Percentiles rank a stretch among this genome's conserved stretches.
These are phyloP conservation scores for Dendrolimus kikuchii DNA, from an alignment of 1,140 invertebrate species.

Conservation along the genomic window DNA sequence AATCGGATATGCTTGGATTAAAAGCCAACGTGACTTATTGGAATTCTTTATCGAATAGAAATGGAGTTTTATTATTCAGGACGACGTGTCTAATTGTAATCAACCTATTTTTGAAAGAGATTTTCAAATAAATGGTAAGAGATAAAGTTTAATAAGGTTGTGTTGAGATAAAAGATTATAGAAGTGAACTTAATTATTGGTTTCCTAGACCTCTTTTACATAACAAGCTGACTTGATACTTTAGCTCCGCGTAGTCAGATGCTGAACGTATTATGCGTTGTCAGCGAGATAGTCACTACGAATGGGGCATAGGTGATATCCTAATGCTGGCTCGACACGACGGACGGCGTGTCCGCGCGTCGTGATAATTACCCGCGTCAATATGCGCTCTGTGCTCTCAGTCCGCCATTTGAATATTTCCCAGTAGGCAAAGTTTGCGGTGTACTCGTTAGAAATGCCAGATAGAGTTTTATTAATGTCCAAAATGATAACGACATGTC, in stretches of 20 bases:
- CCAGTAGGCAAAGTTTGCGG: constrained; percentile 29
- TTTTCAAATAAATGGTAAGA: too few species aligned
- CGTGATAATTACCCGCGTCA: constrained; percentile 32
- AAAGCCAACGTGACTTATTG: constrained; percentile 18
- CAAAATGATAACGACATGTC: constrained; percentile 50
- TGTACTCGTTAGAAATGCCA: constrained; percentile 28
- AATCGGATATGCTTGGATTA: constrained; percentile 19
- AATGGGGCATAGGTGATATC: too few species aligned
- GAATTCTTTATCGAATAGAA: constrained; percentile 12
- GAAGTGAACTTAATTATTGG: too few species aligned
- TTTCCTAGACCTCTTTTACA: too few species aligned
- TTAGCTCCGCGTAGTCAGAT: too few species aligned
- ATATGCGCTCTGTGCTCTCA: constrained; percentile 24
- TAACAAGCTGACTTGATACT: too few species aligned
- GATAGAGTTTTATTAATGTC: constrained; percentile 53
- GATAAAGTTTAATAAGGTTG: too few species aligned
- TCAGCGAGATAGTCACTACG: too few species aligned
- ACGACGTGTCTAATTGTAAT: neutral
- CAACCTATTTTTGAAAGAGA: too few species aligned
- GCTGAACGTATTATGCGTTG: too few species aligned
- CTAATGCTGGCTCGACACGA: neutral
- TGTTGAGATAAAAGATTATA: too few species aligned
- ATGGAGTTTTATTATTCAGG: constrained; percentile 3
- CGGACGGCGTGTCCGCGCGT: constrained; percentile 9
- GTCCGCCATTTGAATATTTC: constrained; percentile 38